These are phyloP conservation scores for Mnemiopsis leidyi DNA, from an alignment of 37 sponge, comb jelly and placozoan genomes.

Conservation along the genomic window DNA sequence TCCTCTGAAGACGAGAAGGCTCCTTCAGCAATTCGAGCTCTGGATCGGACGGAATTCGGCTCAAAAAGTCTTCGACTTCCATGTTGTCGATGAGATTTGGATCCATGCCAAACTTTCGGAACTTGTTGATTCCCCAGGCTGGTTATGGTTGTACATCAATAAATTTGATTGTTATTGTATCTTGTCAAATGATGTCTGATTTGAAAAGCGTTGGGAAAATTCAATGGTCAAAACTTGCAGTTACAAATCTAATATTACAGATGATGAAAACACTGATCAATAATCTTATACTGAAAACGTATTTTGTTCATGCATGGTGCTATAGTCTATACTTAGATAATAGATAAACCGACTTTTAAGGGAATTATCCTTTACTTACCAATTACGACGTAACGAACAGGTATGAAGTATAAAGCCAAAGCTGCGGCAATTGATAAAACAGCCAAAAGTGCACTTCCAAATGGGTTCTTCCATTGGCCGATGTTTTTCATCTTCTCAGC, in stretches of 20 bases:
- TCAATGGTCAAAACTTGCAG: too few species aligned
- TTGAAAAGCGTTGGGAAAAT: neutral
- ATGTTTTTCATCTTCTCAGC: slow-evolving; percentile 18
- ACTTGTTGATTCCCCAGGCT: slow-evolving; percentile 22
- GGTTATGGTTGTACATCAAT: neutral
- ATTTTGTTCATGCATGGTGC: too few species aligned
- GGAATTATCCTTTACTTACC: neutral
- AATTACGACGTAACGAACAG: neutral
- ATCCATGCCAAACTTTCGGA: slow-evolving; percentile 35
- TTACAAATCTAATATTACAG: too few species aligned
- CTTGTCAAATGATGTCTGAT: neutral
- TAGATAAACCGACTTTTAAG: too few species aligned
- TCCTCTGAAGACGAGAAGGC: neutral
- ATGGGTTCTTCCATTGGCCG: slow-evolving; percentile 17
- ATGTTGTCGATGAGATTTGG: slow-evolving; percentile 16
- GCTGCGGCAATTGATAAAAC: neutral
- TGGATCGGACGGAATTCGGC: slow-evolving; percentile 1
- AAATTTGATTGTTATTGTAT: neutral
- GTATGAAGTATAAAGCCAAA: neutral
- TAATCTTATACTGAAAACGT: too few species aligned
- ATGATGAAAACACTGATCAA: too few species aligned
- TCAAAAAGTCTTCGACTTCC: slow-evolving; percentile 5
- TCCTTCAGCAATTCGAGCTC: neutral
- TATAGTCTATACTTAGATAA: too few species aligned
- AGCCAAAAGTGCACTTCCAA: neutral